Evolutionary conservation across 1,140 invertebrate genomes (phyloP), one percentile per base, ranked within the genome.

Genomic region (Heliconius nattereri): DNA sequence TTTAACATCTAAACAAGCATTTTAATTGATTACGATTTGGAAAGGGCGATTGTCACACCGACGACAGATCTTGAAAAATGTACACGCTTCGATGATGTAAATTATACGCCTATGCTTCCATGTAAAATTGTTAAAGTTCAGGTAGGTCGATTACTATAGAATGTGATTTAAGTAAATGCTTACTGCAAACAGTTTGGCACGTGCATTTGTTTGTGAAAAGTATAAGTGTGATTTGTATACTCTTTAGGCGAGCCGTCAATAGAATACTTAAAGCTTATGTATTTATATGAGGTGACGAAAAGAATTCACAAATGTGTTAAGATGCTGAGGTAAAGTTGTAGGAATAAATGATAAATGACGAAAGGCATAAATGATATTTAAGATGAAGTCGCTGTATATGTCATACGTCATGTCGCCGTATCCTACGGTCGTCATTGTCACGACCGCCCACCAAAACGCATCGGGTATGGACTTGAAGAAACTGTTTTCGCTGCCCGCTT

Each of bases 341-440:
- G 87, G 83, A 86, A 86, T 91, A 82, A 92, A 92, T 91, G 88
- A 90, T 86, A 90, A 89, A 90, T 92, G 90, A 91, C 88, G 89
- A 90, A 87, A 91, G 87, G 91, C 89, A 88, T 86, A 89, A 80
- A 94, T 90, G 90, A 92, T 89, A 89, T 88, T 90, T 89, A 89
- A 86, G 88, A 83, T 91, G 91, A 90, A 89, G 88, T 92, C 89
- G 86, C 89, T 91, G 90, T 90, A 97, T 66, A 66, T 66, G 60
- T 97, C 97, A 97, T 98, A 98, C 97, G 98, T 98, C 98, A 99
- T 99, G 96, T 99, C 99, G 96, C 99, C 99, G 97, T 99, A 99
- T 95, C 99, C 99, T 95, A 99, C 99, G 95, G 99, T 99, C 95
- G 98, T 98, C 99, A 99, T 99, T 95, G 99, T 99, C 95, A 99